Evolutionary conservation across 2,797 vertebrate species (phyloP).

Genomic region (Petrocephalus sullivani): DNA sequence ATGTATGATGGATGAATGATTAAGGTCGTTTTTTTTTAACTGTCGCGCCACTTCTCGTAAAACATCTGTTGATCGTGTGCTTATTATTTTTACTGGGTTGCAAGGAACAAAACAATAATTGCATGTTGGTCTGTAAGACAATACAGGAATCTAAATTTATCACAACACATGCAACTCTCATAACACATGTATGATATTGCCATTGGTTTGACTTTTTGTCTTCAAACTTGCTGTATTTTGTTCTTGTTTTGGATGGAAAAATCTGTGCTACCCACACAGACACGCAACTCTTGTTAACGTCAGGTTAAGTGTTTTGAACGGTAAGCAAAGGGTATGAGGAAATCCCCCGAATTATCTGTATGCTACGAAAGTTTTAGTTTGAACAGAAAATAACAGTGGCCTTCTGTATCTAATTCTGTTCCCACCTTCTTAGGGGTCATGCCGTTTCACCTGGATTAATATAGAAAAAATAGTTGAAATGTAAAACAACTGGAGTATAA

Average conservation of each 20-base stretch:
- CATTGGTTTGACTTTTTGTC: neutral
- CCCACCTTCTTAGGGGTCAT: neutral
- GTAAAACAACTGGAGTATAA: neutral
- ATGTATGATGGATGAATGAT: neutral
- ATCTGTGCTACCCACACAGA: neutral
- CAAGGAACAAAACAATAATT: neutral
- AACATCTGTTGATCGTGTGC: neutral
- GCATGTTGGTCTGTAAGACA: neutral
- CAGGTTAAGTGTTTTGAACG: neutral
- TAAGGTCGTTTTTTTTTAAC: neutral
- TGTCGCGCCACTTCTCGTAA: neutral
- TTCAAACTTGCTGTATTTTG: neutral
- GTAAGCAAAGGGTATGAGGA: neutral
- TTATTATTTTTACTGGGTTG: neutral
- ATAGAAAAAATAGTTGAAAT: neutral
- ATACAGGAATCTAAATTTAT: neutral
- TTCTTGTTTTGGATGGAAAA: neutral
- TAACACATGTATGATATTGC: neutral
- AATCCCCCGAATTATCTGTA: neutral
- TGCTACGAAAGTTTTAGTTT: neutral
- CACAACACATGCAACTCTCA: neutral
- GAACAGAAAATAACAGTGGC: neutral
- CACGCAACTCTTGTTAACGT: slow-evolving; percentile 10
- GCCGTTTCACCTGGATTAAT: neutral
- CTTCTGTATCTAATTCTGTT: neutral